Conservation (phyloP, 2,797 vertebrate species). For the Trachops cirrhosus region DNA sequence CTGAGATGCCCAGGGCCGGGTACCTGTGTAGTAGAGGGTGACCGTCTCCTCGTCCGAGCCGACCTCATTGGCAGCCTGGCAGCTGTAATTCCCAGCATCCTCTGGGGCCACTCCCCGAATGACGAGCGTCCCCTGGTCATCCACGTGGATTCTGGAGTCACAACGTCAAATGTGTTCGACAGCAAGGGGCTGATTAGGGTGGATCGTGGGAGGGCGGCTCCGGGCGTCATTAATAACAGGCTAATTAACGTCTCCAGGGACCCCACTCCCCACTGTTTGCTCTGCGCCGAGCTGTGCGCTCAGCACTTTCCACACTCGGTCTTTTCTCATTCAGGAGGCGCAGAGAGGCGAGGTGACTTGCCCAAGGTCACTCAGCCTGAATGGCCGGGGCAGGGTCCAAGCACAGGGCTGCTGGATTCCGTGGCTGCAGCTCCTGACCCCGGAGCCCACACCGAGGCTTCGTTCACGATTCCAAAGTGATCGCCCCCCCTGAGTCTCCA, state of each 20-base stretch:
- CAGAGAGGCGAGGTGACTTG: neutral
- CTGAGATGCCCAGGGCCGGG: fast-evolving
- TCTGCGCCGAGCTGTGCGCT: neutral
- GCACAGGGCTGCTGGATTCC: neutral
- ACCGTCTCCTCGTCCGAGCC: slow-evolving; percentile 86
- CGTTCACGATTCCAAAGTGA: neutral
- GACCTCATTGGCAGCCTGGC: slow-evolving; percentile 86
- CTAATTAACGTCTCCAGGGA: fast-evolving
- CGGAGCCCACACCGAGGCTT: fast-evolving
- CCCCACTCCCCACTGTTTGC: fast-evolving
- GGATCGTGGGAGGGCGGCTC: neutral
- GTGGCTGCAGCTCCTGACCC: fast-evolving
- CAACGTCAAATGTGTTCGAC: neutral
- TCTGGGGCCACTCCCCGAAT: slow-evolving; percentile 87
- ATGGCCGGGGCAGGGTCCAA: neutral
- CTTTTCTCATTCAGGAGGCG: neutral
- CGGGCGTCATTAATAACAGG: neutral
- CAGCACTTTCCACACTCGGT: neutral
- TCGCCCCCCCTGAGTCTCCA: fast-evolving
- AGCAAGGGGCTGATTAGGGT: neutral
- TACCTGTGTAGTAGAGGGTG: slow-evolving; percentile 89
- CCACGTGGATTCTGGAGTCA: slow-evolving; percentile 83
- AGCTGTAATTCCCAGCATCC: slow-evolving; percentile 94
- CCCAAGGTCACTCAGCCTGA: neutral
- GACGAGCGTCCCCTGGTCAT: slow-evolving; percentile 85